A percentile compares a stretch with the other conserved stretches of the same genome.
phyloP scores from a whole-genome alignment of 2,797 vertebrate genomes.

The Chaunax sp. region DNA sequence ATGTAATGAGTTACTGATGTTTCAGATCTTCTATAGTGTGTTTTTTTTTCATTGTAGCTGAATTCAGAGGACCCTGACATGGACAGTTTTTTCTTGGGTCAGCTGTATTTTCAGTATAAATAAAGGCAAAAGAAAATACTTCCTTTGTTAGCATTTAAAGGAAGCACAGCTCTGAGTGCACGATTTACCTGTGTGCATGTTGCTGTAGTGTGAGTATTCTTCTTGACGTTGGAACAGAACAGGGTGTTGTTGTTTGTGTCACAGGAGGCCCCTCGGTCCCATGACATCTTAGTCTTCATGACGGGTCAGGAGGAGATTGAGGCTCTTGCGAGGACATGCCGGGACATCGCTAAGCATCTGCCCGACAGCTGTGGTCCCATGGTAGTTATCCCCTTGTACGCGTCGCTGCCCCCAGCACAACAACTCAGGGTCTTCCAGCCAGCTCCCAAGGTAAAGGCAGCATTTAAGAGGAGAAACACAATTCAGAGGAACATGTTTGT shows the following conservation, averaged over 20 bases:
- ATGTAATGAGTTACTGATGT: neutral
- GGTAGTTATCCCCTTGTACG: conserved; percentile 92
- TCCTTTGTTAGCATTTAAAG: neutral
- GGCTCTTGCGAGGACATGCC: conserved; percentile 93
- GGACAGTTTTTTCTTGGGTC: neutral
- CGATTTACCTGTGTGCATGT: neutral
- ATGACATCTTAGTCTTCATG: conserved; percentile 96
- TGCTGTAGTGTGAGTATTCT: conserved; percentile 8
- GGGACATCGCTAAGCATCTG: conserved; percentile 93
- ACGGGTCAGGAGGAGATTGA: conserved; percentile 99
- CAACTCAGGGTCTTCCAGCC: conserved; percentile 94
- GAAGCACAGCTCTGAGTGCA: neutral
- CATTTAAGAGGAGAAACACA: neutral
- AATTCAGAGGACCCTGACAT: neutral
- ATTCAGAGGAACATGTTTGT: neutral
- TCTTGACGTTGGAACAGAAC: conserved; percentile 18
- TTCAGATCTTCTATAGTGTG: neutral
- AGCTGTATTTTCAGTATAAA: neutral
- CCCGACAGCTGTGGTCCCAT: conserved; percentile 88
- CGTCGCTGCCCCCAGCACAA: conserved; percentile 91
- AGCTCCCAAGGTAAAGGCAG: conserved; percentile 86
- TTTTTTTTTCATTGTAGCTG: no score
- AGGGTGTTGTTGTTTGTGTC: neutral
- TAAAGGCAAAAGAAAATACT: neutral
- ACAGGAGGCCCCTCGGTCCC: conserved; percentile 90